Evolutionary conservation across 2,113 vertebrate species (phyloP).

Genomic region (Halichoerus grypus): DNA sequence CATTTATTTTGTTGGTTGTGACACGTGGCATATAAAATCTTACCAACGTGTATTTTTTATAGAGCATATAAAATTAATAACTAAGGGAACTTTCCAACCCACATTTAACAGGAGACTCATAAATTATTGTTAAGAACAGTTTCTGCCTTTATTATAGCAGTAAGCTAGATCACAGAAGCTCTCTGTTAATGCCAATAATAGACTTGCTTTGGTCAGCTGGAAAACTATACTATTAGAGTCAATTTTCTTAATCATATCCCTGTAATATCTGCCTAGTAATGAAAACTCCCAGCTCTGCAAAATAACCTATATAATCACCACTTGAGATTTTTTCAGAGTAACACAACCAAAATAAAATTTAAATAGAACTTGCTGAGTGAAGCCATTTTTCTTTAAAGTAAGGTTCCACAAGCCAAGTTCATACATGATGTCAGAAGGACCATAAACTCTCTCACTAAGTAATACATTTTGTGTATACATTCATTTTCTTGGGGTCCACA

Average conservation of each 20-base stretch:
- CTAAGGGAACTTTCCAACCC: not conserved
- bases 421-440: not conserved
- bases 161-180: conserved; percentile 37
- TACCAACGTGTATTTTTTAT: conserved; percentile 43
- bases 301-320: conserved; percentile 32
- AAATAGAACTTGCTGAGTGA: conserved; percentile 28
- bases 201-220: not conserved
- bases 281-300: conserved; percentile 19
- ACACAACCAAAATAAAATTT: conserved; percentile 48
- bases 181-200: conserved; percentile 9
- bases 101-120: not conserved
- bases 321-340: conserved; percentile 15
- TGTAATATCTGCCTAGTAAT: conserved; percentile 10
- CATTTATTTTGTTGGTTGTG: not conserved
- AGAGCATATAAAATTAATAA: conserved; percentile 25
- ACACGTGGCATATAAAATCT: not conserved
- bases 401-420: not conserved
- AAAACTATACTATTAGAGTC: not conserved
- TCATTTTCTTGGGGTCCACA: not conserved
- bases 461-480: not conserved
- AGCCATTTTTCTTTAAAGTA: conserved; percentile 33
- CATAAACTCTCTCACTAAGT: conserved; percentile 2
- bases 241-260: not conserved
- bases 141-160: conserved; percentile 37
- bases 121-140: conserved; percentile 40